A percentile compares a stretch with the other conserved stretches of the same genome.
phyloP scores from a whole-genome alignment of 2,888 invertebrate genomes.

The Drosophila rellima region DNA sequence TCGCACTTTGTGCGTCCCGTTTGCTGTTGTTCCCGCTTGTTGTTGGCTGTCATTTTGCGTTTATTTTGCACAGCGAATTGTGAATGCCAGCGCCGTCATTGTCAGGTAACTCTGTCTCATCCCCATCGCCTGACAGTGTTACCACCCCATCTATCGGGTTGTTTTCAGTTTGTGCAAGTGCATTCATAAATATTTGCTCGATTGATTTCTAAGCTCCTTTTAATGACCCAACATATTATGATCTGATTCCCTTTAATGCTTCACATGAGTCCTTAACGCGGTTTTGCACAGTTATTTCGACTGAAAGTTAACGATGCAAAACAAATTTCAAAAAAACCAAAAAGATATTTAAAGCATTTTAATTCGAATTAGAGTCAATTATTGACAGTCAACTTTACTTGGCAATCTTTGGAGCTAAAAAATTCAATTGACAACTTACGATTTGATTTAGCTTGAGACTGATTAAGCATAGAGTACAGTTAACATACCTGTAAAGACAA shows the following conservation, averaged over 20 bases:
- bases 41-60: conserved; percentile 65
- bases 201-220: conserved; percentile 58
- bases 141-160: conserved; percentile 38
- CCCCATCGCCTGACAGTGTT: background rate
- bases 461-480: background rate
- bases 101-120: conserved; percentile 25
- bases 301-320: background rate
- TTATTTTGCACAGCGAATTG: conserved; percentile 52
- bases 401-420: background rate
- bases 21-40: conserved; percentile 35
- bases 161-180: conserved; percentile 38
- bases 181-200: conserved; percentile 62
- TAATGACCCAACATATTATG: conserved; percentile 40
- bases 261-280: conserved; percentile 20
- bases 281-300: background rate
- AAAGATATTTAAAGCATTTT: background rate
- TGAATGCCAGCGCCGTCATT: conserved; percentile 65
- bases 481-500: conserved; percentile 22
- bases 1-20: conserved; percentile 47
- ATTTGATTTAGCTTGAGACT: background rate
- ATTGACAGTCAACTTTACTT: background rate
- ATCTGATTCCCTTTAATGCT: conserved; percentile 19
- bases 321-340: background rate
- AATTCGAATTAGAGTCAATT: background rate
- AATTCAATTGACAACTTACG: conserved; percentile 1